These are phyloP conservation scores for Eugnorisma glareosa DNA, from an alignment of 2,888 invertebrate species.

Conservation along the genomic window DNA sequence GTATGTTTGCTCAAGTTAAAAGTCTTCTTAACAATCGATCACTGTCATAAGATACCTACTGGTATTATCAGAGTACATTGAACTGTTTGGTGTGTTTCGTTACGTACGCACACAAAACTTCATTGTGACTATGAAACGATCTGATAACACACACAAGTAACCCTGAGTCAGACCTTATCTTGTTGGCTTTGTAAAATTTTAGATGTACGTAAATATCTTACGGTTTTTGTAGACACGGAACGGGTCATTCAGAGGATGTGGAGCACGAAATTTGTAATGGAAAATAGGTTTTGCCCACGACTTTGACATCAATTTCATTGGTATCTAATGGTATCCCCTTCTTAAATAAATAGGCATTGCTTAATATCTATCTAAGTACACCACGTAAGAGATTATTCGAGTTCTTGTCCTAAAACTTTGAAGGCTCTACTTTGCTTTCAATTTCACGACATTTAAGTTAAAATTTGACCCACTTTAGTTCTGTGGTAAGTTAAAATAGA, in stretches of 20 bases:
- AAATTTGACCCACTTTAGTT: conserved; percentile 35
- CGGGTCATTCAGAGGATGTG: conserved; percentile 45
- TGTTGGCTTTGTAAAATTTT: conserved; percentile 81
- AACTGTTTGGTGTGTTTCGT: conserved; percentile 83
- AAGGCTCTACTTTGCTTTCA: conserved; percentile 34
- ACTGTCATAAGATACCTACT: conserved; percentile 83
- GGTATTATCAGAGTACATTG: conserved; percentile 86
- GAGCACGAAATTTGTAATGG: conserved; percentile 40
- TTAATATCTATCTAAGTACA: conserved; percentile 10
- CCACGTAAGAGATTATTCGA: conserved; percentile 20
- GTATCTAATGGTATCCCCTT: conserved; percentile 13
- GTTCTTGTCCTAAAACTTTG: conserved; percentile 12
- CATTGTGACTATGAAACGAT: conserved; percentile 75
- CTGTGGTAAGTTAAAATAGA: conserved; percentile 43
- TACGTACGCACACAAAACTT: conserved; percentile 78
- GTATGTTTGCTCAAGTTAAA: conserved; percentile 85
- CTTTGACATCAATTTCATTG: conserved; percentile 42
- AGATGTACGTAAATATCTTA: conserved; percentile 66
- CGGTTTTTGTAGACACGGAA: conserved; percentile 49
- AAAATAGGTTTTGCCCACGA: conserved; percentile 44
- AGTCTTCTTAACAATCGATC: conserved; percentile 87
- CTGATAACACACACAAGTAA: conserved; percentile 81
- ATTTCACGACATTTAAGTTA: conserved; percentile 37
- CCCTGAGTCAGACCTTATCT: conserved; percentile 79
- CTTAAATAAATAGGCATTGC: not conserved